phyloP scores from a whole-genome alignment of 35 echinoderm and acorn worm genomes.

The Patiria miniata region DNA sequence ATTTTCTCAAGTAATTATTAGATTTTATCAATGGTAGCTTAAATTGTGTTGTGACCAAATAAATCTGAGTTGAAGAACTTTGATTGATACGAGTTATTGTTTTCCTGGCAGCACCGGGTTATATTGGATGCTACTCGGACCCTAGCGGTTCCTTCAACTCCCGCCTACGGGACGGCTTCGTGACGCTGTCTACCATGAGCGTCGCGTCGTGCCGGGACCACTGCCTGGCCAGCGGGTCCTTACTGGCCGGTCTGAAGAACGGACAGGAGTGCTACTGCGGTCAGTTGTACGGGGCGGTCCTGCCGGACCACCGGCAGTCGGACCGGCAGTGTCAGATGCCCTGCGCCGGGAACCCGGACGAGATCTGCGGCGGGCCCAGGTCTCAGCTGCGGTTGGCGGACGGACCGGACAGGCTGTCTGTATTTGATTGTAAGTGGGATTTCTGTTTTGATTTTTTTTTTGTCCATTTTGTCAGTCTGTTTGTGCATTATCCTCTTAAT shows the following conservation, averaged over 20 bases:
- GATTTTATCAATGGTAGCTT: too few species aligned
- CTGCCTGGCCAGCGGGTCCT: conserved; percentile 26
- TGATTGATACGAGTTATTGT: too few species aligned
- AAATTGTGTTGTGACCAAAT: too few species aligned
- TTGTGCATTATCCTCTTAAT: too few species aligned
- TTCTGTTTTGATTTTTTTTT: neutral
- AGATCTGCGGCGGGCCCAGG: conserved; percentile 69
- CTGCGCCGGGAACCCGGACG: conserved; percentile 51
- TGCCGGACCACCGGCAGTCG: neutral
- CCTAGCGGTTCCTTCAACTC: conserved; percentile 25
- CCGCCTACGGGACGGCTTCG: conserved; percentile 39
- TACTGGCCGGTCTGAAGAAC: conserved; percentile 61
- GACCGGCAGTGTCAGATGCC: conserved; percentile 68
- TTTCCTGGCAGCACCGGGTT: conserved; percentile 65
- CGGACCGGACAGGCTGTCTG: conserved; percentile 43
- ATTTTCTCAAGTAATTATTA: too few species aligned
- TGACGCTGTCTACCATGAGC: conserved; percentile 33
- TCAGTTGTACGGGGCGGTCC: neutral
- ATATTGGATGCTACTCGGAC: conserved; percentile 81
- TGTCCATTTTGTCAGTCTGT: neutral
- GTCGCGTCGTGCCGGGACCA: conserved; percentile 48
- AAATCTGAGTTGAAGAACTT: too few species aligned
- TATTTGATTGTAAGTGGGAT: conserved; percentile 48
- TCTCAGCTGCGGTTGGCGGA: neutral
- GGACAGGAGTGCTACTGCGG: conserved; percentile 80